Base-by-base conservation (phyloP, 2,888 invertebrate genomes). In the Antheraea assamensis region DNA sequence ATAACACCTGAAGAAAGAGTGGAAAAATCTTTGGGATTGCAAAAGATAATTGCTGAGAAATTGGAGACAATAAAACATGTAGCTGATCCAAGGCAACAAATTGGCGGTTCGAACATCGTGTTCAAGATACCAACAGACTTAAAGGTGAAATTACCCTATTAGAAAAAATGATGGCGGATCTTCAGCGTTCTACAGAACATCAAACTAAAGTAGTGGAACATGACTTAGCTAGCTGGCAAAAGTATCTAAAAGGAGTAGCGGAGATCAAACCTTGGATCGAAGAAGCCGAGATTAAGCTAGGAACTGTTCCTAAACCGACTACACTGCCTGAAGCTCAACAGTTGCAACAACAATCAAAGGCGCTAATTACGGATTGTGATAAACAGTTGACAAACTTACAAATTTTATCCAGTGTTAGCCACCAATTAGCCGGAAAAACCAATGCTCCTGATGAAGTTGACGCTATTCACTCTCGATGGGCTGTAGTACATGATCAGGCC, bases 241-340 rank as follows among this genome's bases (percentile, higher is more conserved):
- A 96, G 82, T 98, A 98, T 89, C 97, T 98, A 90, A 95, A 96
- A 70, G 97, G 96, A 74, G 95, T 98, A 49, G 96, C 97, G 75
- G 96, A 97, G 88, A 96, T 98, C 72, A 97, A 97, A 86, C 98
- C 98, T 0, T 98, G 98, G 97, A 96, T 99, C 74, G 97, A 98
- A 87, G 96, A 97, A 86, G 97, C 98, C 27, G 98, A 99, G 92
- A 91, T 96, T n/a, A 97, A 97, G 91, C 95, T 98, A 42, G 95
- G 96, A 27, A 95, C 95, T 76, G 96, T 96, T 15, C 96, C 97
- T 8, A 98, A 98, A 88, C 98, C 98, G 27, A 92, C 96, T 5
- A 96, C 96, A 68, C 92, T 98, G 73, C 95, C 96, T 77, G 98
- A 99, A 93, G 98, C 98, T n/a, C 95, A 96, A 77, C 96, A 97